phyloP scores from a whole-genome alignment of 30 jellyfish, hydroid and myxozoan species.

The Hydractinia echinata region DNA sequence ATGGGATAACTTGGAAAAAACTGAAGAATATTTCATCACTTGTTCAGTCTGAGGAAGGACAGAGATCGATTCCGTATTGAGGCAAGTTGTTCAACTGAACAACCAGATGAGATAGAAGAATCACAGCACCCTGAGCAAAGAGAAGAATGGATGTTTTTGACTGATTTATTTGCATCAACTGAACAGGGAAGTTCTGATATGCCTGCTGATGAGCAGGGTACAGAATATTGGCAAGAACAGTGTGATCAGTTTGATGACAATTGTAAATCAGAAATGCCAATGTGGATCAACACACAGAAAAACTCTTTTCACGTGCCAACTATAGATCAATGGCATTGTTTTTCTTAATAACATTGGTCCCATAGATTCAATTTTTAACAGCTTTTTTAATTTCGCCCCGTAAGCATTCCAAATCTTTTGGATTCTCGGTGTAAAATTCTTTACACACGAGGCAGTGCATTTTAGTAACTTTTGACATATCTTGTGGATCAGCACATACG shows the following conservation, averaged over 20 bases:
- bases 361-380: too few relatives aligned
- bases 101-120: not conserved
- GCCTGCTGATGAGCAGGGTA: not conserved
- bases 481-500: too few relatives aligned
- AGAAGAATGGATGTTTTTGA: slow-evolving; percentile 12
- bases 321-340: too few relatives aligned
- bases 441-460: too few relatives aligned
- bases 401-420: too few relatives aligned
- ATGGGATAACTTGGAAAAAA: not conserved
- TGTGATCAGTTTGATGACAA: not conserved
- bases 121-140: not conserved
- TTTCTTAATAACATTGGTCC: too few relatives aligned
- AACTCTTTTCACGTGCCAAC: not conserved
- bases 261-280: not conserved
- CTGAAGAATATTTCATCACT: not conserved
- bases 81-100: not conserved
- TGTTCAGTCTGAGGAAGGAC: not conserved
- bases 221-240: not conserved
- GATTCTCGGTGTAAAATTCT: too few relatives aligned
- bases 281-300: not conserved
- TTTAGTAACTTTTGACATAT: too few relatives aligned
- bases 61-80: not conserved
- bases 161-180: not conserved
- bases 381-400: too few relatives aligned
- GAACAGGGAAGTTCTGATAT: not conserved